Percentiles rank a stretch among this genome's conserved stretches.
These are phyloP conservation scores for Borostomias antarcticus DNA, from an alignment of 2,797 vertebrate genomes.

Conservation along the genomic window DNA sequence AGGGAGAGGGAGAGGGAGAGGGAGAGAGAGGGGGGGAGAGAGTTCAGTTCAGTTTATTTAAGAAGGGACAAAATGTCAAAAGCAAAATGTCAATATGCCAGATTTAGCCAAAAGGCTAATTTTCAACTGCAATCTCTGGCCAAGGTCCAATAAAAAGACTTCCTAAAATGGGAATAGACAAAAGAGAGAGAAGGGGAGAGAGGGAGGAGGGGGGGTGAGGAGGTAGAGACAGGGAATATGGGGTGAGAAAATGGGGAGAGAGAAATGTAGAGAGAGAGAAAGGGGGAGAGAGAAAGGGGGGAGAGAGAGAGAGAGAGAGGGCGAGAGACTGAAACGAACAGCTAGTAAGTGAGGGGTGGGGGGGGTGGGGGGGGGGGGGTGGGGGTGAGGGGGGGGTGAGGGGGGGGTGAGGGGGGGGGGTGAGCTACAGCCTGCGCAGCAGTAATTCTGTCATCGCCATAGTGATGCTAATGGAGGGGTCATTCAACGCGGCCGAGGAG, in stretches of 20 bases:
- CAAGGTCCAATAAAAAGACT: no score
- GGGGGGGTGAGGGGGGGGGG: constrained; percentile 22
- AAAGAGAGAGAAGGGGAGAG: background rate
- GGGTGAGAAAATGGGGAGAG: no score
- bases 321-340: background rate
- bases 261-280: background rate
- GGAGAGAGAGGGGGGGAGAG: background rate
- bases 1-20: background rate
- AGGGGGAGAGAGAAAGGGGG: constrained; percentile 45
- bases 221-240: constrained; percentile 36
- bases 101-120: no score
- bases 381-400: constrained; percentile 11
- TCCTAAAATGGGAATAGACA: no score
- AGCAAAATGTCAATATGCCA: no score
- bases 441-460: constrained; percentile 79
- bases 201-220: background rate
- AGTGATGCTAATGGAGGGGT: constrained; percentile 79
- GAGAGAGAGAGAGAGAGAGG: constrained; percentile 19
- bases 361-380: background rate
- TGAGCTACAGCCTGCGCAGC: constrained; percentile 66
- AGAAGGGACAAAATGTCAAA: no score
- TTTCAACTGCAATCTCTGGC: no score
- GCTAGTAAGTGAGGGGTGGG: background rate
- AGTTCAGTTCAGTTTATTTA: no score
- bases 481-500: constrained; percentile 67